phyloP scores from a whole-genome alignment of 2,113 vertebrate species.

The Stictonetta naevosa region DNA sequence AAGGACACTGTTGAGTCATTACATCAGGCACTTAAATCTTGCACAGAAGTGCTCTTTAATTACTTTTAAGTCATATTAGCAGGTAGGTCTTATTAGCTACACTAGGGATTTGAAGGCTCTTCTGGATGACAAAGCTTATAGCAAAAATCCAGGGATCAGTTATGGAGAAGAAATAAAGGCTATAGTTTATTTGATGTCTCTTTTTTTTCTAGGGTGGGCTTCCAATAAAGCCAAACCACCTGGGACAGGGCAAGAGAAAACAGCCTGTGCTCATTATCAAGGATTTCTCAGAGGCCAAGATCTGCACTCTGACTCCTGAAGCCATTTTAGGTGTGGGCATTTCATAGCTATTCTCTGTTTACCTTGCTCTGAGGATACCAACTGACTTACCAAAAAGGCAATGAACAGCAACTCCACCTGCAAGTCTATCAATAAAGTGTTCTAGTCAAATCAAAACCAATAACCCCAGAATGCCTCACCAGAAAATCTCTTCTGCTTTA shows the following conservation, averaged over 20 bases:
- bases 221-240: neutral
- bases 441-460: neutral
- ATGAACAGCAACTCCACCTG: neutral
- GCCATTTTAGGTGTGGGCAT: neutral
- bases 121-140: neutral
- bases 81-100: neutral
- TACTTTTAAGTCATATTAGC: neutral
- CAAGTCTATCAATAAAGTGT: neutral
- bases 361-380: neutral
- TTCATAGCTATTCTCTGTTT: neutral
- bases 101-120: neutral
- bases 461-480: neutral
- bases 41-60: neutral
- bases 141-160: neutral
- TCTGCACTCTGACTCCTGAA: neutral
- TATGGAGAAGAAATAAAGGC: neutral
- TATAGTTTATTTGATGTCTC: neutral
- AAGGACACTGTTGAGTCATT: neutral
- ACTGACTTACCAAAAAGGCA: neutral
- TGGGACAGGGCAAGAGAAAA: neutral
- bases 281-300: neutral
- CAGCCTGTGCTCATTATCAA: neutral
- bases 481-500: neutral
- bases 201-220: neutral
- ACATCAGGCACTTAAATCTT: neutral